Base-by-base conservation (phyloP, 2,113 vertebrate species). In the Perca flavescens region DNA sequence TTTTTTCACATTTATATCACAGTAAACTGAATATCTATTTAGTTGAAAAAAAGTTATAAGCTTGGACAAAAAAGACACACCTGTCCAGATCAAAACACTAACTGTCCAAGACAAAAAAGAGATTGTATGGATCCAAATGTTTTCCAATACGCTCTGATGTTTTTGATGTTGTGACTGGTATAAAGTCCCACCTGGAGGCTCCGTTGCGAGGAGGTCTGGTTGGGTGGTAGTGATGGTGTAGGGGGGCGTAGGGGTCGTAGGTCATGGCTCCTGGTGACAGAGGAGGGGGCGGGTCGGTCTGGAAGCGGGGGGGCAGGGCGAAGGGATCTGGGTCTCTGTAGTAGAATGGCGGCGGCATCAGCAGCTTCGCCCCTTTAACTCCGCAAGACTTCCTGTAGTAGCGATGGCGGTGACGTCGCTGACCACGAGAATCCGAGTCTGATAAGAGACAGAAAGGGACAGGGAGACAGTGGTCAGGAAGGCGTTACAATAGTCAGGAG, bases 341-440 rank as follows among this genome's bases (percentile, higher is more conserved):
- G 40, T 43, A 98, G 65, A 87, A 46, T 0, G 85, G 77, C 0
- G 77, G 82, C 0, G 96, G 74, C 92, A 97, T 94, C 64, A 96
- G 94, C 40, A 97, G 86, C 52, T 98, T 97, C 63, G 96, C 96
- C 21, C 96, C 97, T 84, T 96, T 96, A 53, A 86, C 3, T 0
- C 83, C 83, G 0, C 92, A 87, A 14, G 97, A 91, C 81, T 98
- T 99, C 86, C 97, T 97, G 28, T 97, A 96, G 89, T 97, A 96
- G 7, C 97, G 96, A 43, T 94, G 90, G 0, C 92, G 91, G 19
- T 85, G 92, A 43, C 89, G 86, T 0, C 92, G 87, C 36, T 89
- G 90, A 34, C 91, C 97, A 93, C 86, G 96, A 85, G 25, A 94
- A 87, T 81, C 97, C 84, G 68, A 93, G 36, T 99, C 98, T 97